Conservation (phyloP, 2,113 vertebrate species). For the Dipodomys spectabilis region DNA sequence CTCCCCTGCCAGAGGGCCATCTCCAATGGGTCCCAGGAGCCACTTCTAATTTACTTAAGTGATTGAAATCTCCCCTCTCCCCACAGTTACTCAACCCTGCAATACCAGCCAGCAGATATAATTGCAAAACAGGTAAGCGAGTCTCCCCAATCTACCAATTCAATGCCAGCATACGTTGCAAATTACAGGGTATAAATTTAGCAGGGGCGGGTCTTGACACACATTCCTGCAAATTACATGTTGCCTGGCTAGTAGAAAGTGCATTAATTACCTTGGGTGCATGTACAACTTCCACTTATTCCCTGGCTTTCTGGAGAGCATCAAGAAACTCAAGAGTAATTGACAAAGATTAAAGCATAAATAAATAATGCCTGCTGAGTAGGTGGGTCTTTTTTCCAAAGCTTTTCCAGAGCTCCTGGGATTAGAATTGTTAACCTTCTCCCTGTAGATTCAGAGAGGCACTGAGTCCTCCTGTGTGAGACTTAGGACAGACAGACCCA, state of each 20-base stretch:
- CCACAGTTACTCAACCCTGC: conserved; percentile 67
- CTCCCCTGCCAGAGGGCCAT: conserved; percentile 40
- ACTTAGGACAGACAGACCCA: not conserved
- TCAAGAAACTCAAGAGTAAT: conserved; percentile 25
- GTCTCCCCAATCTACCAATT: conserved; percentile 68
- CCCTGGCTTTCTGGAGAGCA: conserved; percentile 40
- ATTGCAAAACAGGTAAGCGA: conserved; percentile 82
- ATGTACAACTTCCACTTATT: conserved; percentile 50
- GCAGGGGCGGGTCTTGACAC: conserved; percentile 73
- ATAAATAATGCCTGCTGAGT: conserved; percentile 59
- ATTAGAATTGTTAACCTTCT: conserved; percentile 57
- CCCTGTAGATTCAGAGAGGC: not conserved
- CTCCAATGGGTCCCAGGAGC: conserved; percentile 66
- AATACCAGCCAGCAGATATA: conserved; percentile 74
- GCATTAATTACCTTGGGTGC: conserved; percentile 72
- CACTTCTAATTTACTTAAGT: conserved; percentile 75
- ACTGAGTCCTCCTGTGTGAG: not conserved
- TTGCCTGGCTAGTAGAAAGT: conserved; percentile 67
- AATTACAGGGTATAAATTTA: conserved; percentile 86
- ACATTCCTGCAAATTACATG: conserved; percentile 71
- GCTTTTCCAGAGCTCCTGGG: conserved; percentile 45
- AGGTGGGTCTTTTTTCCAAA: conserved; percentile 55
- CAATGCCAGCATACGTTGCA: conserved; percentile 72
- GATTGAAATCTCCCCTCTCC: conserved; percentile 66
- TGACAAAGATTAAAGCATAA: conserved; percentile 62